Evolutionary conservation across 1,140 invertebrate species (phyloP), one percentile per base, ranked within the genome.

Genomic region (Ostrea denselamellosa): DNA sequence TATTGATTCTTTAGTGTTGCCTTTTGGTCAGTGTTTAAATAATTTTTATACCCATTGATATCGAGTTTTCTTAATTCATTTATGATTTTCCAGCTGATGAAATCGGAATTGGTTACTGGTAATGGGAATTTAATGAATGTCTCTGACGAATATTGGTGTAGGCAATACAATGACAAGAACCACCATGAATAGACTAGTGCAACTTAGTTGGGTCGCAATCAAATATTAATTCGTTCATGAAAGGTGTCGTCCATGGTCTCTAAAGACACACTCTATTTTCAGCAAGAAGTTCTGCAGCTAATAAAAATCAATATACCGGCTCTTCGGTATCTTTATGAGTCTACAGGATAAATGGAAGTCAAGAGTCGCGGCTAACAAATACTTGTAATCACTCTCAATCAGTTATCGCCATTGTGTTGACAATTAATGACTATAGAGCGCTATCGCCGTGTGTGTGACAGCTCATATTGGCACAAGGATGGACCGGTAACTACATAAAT

Each of bases 381-480:
- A 77, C 68, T 77, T 77, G 68, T 77, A 77, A 77, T 77, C 68
- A 77, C 68, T 77, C 68, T 77, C 68, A 77, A 77, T 77, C 68
- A 77, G 22, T 77, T 34, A 77, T 9, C 68, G 22, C 68, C 22
- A 77, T 77, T 77, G 68, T 28, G 25, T 77, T 77, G 8, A 12
- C 68, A 77, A 77, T 77, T 77, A 77, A 77, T 77, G 68, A 77
- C 28, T 77, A 77, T 25, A 10, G 28, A 77, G 68, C 28, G 25
- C 68, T 25, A 25, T 77, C 28, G n/a, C 25, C 22, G 65, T 68
- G 65, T 25, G 65, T 68, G 19, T n/a, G 68, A 77, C 68, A 77
- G 68, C 22, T 14, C 9, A 77, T 77, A 77, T 77, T 77, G 68
- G 9, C n/a, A 44, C 34, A 28, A 10, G 68, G 28, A 28, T 28